Percentiles rank a stretch among this genome's conserved stretches.
phyloP scores from a whole-genome alignment of 2,797 vertebrate genomes.

The Phalanger gymnotis region DNA sequence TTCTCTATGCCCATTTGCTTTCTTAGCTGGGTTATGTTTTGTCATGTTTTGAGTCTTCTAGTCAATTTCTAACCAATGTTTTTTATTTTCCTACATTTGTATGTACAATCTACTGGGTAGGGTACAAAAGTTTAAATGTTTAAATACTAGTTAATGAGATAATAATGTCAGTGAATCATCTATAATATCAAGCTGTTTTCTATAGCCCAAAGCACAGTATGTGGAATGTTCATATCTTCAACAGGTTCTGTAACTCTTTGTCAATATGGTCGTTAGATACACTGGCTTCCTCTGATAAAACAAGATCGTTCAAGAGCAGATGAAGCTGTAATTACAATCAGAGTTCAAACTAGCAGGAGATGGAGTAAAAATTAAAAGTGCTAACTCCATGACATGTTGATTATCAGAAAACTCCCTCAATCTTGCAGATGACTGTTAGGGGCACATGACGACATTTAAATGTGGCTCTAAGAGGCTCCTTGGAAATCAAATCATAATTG shows the following conservation, averaged over 20 bases:
- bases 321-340: slow-evolving; percentile 88
- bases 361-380: slow-evolving; percentile 87
- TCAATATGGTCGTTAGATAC: slow-evolving; percentile 52
- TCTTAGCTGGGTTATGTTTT: background rate
- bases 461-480: slow-evolving; percentile 79
- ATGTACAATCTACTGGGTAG: background rate
- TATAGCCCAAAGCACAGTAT: slow-evolving; percentile 1
- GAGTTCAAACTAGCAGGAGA: slow-evolving; percentile 84
- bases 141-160: slow-evolving; percentile 12
- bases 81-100: background rate
- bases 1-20: slow-evolving; percentile 25
- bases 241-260: slow-evolving; percentile 62
- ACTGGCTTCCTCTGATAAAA: slow-evolving; percentile 82
- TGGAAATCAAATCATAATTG: slow-evolving; percentile 86
- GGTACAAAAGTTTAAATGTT: slow-evolving; percentile 20
- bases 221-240: slow-evolving; percentile 59
- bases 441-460: slow-evolving; percentile 81
- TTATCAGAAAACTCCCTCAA: slow-evolving; percentile 84
- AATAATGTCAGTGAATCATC: background rate
- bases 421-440: slow-evolving; percentile 79
- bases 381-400: slow-evolving; percentile 86
- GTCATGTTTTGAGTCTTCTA: background rate
- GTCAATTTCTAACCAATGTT: background rate
- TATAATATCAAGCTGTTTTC: background rate
- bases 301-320: slow-evolving; percentile 82